Base-by-base conservation (phyloP, 2,113 vertebrate genomes). In the Athene cunicularia region DNA sequence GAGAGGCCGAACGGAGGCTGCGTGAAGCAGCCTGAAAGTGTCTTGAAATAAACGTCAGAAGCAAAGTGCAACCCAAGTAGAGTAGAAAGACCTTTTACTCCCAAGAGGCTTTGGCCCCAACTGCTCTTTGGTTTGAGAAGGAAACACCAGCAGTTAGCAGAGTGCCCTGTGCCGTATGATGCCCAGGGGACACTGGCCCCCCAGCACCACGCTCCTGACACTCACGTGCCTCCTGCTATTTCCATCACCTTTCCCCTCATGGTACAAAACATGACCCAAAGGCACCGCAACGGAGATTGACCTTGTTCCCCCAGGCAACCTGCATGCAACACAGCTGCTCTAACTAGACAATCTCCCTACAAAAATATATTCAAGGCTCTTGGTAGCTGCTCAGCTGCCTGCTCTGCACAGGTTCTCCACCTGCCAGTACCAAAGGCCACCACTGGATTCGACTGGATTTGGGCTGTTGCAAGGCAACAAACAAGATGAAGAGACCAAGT, bases 41-140 rank as follows among this genome's bases (percentile, higher is more conserved):
- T 43, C 58, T n/a, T 5, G 39, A 76, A 93, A 64, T 21, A 77
- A 76, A 60, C 2, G 6, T 22, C 39, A 70, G 52, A 82, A 80
- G 49, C 0, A 3, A 84, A 85, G 39, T 13, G 28, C 72, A 71
- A 76, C 53, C 14, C 32, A 33, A 71, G 33, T 30, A 39, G 49
- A 62, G 50, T 1, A 88, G 53, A 79, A 86, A 76, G 11, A 16
- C 0, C 0, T 45, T 62, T 92, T 66, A 32, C 50, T 74, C 45
- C 52, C 28, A 20, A 21, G 45, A 67, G 82, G 68, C 73, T 93
- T 72, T 59, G 84, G 60, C 84, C 27, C 16, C 74, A 79, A 24
- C 87, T 75, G 76, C 95, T 95, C 87, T 90, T 95, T 95, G 81
- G 90, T 85, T 93, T 82, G 86, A 33, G 35, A 67, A 66, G 32